phyloP scores from a whole-genome alignment of 2,113 vertebrate species.

The Mungos mungo region DNA sequence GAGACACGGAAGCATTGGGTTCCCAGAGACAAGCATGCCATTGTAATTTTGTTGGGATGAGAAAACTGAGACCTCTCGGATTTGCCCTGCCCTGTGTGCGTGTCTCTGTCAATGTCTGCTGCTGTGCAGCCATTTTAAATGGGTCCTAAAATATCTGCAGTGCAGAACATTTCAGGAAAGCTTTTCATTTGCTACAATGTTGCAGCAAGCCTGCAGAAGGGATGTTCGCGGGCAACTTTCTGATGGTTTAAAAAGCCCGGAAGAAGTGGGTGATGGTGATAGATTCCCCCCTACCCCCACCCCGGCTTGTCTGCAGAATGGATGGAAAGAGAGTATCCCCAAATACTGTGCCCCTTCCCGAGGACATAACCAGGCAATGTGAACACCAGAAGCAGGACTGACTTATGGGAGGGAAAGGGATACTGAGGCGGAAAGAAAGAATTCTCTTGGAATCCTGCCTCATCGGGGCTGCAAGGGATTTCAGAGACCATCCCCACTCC shows the following conservation, averaged over 20 bases:
- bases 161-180: conserved; percentile 30
- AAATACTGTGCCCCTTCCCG: background rate
- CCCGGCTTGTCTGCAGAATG: background rate
- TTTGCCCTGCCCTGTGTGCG: background rate
- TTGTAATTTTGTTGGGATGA: background rate
- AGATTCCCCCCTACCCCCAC: background rate
- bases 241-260: background rate
- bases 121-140: background rate
- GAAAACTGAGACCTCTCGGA: background rate
- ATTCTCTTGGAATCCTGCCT: background rate
- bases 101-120: background rate
- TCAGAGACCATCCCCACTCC: background rate
- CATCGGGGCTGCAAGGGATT: background rate
- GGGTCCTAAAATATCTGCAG: background rate
- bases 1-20: background rate
- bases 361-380: background rate
- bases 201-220: background rate
- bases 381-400: too few relatives aligned
- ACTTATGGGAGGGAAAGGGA: accelerated
- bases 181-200: conserved; percentile 46
- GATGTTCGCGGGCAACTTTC: background rate
- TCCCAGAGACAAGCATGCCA: conserved; percentile 5
- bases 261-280: background rate
- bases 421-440: background rate
- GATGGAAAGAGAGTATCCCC: background rate